Evolutionary conservation across 2,888 invertebrate genomes (phyloP), one percentile per base, ranked within the genome.

Genomic region (Stenolophus ochropezus): DNA sequence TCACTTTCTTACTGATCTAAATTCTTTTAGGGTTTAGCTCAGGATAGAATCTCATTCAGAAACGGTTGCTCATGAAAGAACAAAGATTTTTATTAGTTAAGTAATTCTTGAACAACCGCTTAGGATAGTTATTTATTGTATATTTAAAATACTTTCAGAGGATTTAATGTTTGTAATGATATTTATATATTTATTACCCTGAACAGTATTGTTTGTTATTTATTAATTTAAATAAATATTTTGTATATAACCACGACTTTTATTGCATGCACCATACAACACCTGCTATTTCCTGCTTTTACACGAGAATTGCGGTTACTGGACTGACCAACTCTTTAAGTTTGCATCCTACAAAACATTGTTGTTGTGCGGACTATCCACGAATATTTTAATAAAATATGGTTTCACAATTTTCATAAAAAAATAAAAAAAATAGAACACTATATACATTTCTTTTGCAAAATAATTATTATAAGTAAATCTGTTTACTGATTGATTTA

Each of bases 171-270:
- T 33, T 76, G 33, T 56, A 33, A 76, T 27, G 51, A 21, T 53
- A 76, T 79, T 79, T 79, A 65, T 79, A 71, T 77, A 79, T 79
- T 79, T 79, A 79, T 69, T 79, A 61, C 33, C 51, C 53, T 65
- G 56, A 79, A 79, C 79, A 79, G 79, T 79, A 79, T 79, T 79
- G 79, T 79, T 71, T 79, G 69, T 77, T 79, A 79, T 79, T 71
- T 79, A 79, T 79, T 61, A 58, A 77, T 33, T 61, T 58, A 77
- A 77, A 79, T 79, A 79, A 79, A 79, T 79, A 47, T 47, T 76
- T 56, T 77, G 53, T 77, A 53, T 56, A 56, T 75, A 78, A 61
- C n/a, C 25, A 14, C n/a, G 6, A 8, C 8, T 61, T 61, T 61
- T 69, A 69, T 69, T 61, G 33, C 33, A 42, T 11, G 11, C 33